phyloP scores from a whole-genome alignment of 2,113 vertebrate genomes.

The Ammodytes dubius region DNA sequence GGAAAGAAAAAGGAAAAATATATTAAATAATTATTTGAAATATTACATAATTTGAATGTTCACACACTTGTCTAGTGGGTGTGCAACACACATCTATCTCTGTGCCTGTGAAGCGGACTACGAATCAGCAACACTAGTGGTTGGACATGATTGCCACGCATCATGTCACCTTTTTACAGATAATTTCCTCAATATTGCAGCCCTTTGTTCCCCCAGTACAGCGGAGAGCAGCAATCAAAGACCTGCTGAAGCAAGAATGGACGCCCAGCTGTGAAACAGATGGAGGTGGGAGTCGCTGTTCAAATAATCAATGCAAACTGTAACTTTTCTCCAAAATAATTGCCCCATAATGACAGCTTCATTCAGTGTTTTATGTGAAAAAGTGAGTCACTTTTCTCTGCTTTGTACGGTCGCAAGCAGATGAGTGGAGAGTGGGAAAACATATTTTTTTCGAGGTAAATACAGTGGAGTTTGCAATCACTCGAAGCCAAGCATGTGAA shows the following conservation, averaged over 20 bases:
- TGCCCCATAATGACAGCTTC: slow-evolving; percentile 65
- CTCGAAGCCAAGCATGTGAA: slow-evolving; percentile 31
- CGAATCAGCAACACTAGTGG: slow-evolving; percentile 37
- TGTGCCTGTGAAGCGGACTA: slow-evolving; percentile 9
- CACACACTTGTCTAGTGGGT: too few relatives aligned
- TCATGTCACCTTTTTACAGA: slow-evolving; percentile 62
- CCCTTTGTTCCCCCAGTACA: background rate
- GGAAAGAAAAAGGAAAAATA: too few relatives aligned
- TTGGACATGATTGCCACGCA: slow-evolving; percentile 42
- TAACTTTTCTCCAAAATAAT: slow-evolving; percentile 62
- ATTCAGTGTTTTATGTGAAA: slow-evolving; percentile 62
- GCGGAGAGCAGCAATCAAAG: slow-evolving; percentile 60
- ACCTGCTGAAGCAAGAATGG: slow-evolving; percentile 28
- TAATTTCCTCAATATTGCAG: slow-evolving; percentile 52
- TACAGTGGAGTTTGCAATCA: slow-evolving; percentile 31
- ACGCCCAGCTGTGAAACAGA: slow-evolving; percentile 59
- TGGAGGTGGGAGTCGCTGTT: slow-evolving; percentile 35
- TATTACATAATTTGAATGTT: too few relatives aligned
- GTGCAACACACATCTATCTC: too few relatives aligned
- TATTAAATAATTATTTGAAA: too few relatives aligned
- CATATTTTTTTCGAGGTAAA: slow-evolving; percentile 37
- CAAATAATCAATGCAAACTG: slow-evolving; percentile 33
- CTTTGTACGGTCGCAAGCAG: slow-evolving; percentile 38
- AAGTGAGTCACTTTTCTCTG: slow-evolving; percentile 61
- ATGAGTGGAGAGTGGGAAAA: slow-evolving; percentile 44